Percentiles rank a stretch among this genome's conserved stretches.
phyloP scores from a whole-genome alignment of 1,140 invertebrate genomes.

The Penaeus japonicus region DNA sequence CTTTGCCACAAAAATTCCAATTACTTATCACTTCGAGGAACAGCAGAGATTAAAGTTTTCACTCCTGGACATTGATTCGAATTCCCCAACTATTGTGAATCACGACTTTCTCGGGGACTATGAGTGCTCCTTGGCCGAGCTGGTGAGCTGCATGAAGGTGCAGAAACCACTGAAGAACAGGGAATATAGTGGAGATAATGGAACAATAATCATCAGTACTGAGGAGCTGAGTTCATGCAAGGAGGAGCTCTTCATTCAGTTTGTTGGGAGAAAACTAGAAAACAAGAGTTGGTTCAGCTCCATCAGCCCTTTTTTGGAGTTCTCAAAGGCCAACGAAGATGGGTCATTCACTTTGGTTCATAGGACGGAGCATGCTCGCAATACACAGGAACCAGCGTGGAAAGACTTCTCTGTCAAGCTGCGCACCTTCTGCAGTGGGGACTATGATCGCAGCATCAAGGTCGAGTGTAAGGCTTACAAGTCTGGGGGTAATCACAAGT shows the following conservation, averaged over 20 bases:
- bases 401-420: constrained; percentile 68
- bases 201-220: constrained; percentile 67
- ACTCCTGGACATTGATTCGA: constrained; percentile 70
- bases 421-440: constrained; percentile 70
- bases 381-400: constrained; percentile 70
- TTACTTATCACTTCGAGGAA: constrained; percentile 67
- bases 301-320: constrained; percentile 71
- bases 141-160: constrained; percentile 63
- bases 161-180: constrained; percentile 61
- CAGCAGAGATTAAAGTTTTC: constrained; percentile 67
- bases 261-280: constrained; percentile 64
- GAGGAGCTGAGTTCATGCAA: constrained; percentile 69
- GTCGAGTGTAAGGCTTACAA: constrained; percentile 64
- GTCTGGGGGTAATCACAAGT: constrained; percentile 64
- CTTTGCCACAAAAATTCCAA: constrained; percentile 68
- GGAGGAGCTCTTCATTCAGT: constrained; percentile 68
- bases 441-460: constrained; percentile 68
- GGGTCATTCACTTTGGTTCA: constrained; percentile 65
- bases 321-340: constrained; percentile 67
- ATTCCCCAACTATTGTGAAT: constrained; percentile 65
- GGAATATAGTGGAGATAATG: constrained; percentile 60
- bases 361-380: constrained; percentile 69
- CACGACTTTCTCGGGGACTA: constrained; percentile 71
- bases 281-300: constrained; percentile 69
- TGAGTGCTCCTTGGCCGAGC: constrained; percentile 69